Conservation (phyloP, 2,797 vertebrate genomes). For the Fundulus diaphanus region DNA sequence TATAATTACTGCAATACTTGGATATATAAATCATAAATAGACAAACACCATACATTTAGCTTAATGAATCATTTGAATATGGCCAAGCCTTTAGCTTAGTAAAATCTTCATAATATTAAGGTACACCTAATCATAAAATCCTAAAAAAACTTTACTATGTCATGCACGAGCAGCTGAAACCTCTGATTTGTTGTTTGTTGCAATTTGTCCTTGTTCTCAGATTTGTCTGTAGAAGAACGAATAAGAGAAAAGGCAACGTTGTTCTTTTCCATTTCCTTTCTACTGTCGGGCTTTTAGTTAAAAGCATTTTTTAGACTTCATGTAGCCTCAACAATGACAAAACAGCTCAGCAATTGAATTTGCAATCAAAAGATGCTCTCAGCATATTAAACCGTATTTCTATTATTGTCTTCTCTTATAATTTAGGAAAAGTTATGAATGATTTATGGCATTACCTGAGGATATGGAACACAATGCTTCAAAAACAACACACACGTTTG, state of each 20-base stretch:
- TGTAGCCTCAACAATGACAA: conserved; percentile 32
- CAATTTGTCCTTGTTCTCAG: no score
- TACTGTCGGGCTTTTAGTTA: no score
- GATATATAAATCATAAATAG: not conserved
- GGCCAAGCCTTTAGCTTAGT: not conserved
- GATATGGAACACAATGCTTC: conserved; percentile 49
- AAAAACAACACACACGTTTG: conserved; percentile 66
- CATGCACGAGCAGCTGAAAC: not conserved
- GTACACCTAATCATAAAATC: no score
- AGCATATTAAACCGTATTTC: conserved; percentile 37
- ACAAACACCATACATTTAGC: not conserved
- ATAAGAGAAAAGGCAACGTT: no score
- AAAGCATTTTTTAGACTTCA: conserved; percentile 31
- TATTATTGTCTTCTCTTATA: conserved; percentile 51
- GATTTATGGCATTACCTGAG: conserved; percentile 59
- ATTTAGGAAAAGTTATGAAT: conserved; percentile 59
- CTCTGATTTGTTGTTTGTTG: not conserved
- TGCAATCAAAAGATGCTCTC: conserved; percentile 14
- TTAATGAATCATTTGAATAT: not conserved
- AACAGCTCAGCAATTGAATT: conserved; percentile 44
- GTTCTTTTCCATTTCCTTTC: no score
- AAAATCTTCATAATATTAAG: not conserved
- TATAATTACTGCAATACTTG: not conserved
- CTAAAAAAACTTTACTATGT: not conserved
- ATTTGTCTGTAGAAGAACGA: no score